These are phyloP conservation scores for Parus major DNA, from an alignment of 2,113 vertebrate species.

Conservation along the genomic window DNA sequence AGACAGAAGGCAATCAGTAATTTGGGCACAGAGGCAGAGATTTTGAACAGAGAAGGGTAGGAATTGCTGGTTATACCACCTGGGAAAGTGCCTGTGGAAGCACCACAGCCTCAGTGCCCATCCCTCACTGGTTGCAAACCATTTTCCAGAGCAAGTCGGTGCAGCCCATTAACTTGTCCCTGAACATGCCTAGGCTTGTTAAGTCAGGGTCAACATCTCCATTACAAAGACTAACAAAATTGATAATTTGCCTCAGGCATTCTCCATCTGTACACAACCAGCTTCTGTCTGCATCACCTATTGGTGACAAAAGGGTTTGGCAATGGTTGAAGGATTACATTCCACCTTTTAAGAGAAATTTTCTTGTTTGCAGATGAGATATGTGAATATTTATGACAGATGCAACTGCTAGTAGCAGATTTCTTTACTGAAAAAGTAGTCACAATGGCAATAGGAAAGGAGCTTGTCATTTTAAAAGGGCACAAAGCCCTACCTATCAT, in stretches of 20 bases:
- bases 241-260: not conserved
- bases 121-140: not conserved
- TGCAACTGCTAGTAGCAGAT: not conserved
- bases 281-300: not conserved
- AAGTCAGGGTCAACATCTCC: not conserved
- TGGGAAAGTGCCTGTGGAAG: not conserved
- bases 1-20: not conserved
- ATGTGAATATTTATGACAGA: not conserved
- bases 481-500: not conserved
- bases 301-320: not conserved
- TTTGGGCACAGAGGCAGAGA: not conserved
- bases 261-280: not conserved
- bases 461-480: not conserved
- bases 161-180: not conserved
- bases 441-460: not conserved
- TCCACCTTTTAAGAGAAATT: not conserved
- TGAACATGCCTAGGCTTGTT: not conserved
- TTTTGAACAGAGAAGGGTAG: not conserved
- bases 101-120: accelerated
- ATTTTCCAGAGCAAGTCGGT: not conserved
- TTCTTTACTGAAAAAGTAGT: not conserved
- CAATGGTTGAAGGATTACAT: not conserved
- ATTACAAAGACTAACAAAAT: not conserved
- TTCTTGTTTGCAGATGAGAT: not conserved
- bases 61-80: not conserved